Evolutionary conservation across 1,140 invertebrate species (phyloP).

Genomic region (Drosophila kanapiae): DNA sequence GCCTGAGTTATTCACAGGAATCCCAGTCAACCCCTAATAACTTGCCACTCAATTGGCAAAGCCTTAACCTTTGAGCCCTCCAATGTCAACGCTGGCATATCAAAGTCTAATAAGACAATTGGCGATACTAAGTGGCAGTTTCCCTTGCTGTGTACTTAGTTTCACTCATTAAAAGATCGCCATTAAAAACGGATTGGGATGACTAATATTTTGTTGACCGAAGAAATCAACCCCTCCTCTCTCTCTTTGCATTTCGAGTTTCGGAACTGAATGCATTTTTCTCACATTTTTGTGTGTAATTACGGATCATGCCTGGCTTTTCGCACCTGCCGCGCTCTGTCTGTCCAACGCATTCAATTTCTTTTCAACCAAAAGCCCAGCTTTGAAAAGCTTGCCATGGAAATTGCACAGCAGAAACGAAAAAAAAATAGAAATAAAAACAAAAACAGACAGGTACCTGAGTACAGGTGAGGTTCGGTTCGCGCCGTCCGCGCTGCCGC

Average conservation of each 20-base stretch:
- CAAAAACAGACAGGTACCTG: conserved; percentile 14
- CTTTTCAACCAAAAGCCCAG: conserved; percentile 57
- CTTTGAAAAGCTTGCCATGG: conserved; percentile 44
- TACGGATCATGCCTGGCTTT: conserved; percentile 20
- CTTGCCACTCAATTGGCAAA: background rate
- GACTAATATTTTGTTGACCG: conserved; percentile 27
- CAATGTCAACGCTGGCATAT: conserved; percentile 3
- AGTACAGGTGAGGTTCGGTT: background rate
- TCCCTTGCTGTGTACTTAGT: conserved; percentile 27
- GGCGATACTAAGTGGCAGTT: conserved; percentile 30
- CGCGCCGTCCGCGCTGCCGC: conserved; percentile 11
- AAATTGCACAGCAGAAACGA: conserved; percentile 24
- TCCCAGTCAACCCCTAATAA: background rate
- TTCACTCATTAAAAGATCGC: conserved; percentile 33
- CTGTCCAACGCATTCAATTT: conserved; percentile 44
- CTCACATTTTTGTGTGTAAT: conserved; percentile 40
- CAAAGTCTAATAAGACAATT: conserved; percentile 40
- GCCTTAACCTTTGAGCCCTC: conserved; percentile 28
- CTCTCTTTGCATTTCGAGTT: background rate
- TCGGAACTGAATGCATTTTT: conserved; percentile 25
- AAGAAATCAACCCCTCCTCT: conserved; percentile 9
- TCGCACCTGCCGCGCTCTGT: conserved; percentile 18
- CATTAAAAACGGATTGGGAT: conserved; percentile 2
- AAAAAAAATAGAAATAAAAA: conserved; percentile 3
- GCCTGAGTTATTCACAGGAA: background rate